Evolutionary conservation across 2,797 vertebrate genomes (phyloP).

Genomic region (Myotis planiceps): DNA sequence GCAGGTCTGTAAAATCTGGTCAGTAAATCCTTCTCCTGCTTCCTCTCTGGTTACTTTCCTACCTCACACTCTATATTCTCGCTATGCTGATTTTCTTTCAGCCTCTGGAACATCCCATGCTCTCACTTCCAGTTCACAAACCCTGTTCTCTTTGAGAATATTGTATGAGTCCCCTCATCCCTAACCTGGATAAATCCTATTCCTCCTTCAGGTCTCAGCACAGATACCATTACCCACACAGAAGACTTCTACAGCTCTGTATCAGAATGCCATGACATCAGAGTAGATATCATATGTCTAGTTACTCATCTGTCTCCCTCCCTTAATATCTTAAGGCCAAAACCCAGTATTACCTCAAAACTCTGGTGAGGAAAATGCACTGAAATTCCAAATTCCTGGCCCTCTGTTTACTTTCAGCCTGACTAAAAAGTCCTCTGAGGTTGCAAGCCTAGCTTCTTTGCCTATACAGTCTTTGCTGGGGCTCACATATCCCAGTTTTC

Average conservation of each 20-base stretch:
- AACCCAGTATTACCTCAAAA: not conserved
- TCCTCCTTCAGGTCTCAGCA: not conserved
- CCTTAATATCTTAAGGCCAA: not conserved
- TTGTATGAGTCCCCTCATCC: not conserved
- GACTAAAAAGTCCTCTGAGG: not conserved
- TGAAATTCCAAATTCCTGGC: not conserved
- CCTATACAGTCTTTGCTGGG: not conserved
- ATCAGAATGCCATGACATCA: not conserved
- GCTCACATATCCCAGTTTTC: not conserved
- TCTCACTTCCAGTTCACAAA: not conserved
- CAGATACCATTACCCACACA: not conserved
- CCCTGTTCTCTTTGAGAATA: not conserved
- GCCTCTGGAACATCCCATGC: not conserved
- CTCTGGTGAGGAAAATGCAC: not conserved
- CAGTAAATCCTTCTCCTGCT: not conserved
- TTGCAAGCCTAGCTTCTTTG: not conserved
- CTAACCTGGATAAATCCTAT: not conserved
- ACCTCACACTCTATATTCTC: not conserved
- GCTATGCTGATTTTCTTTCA: not conserved
- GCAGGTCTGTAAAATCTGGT: not conserved
- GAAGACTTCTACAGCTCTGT: not conserved
- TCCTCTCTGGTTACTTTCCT: not conserved
- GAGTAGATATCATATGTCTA: not conserved
- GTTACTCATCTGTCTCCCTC: not conserved
- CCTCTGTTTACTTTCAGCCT: not conserved